phyloP scores from a whole-genome alignment of 2,113 vertebrate species.

The Brachirus orientalis region DNA sequence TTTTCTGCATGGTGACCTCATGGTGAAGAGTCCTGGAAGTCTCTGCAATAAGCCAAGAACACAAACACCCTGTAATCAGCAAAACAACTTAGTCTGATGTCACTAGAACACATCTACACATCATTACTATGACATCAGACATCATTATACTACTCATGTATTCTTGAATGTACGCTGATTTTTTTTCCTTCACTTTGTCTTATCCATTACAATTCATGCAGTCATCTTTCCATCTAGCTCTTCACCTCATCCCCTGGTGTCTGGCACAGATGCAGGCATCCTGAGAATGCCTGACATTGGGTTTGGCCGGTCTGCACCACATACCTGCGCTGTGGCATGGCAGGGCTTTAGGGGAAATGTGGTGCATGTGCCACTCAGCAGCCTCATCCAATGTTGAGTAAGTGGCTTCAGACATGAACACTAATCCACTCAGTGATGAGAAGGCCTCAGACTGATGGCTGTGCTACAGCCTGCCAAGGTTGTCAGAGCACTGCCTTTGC shows the following conservation, averaged over 20 bases:
- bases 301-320: conserved; percentile 61
- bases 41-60: too few relatives aligned
- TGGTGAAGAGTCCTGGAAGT: too few relatives aligned
- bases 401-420: conserved; percentile 77
- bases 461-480: conserved; percentile 65
- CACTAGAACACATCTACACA: too few relatives aligned
- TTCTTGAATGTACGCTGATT: neutral
- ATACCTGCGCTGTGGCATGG: conserved; percentile 74
- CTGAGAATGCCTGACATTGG: conserved; percentile 76
- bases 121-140: too few relatives aligned
- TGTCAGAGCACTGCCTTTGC: conserved; percentile 26
- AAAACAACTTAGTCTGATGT: neutral
- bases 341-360: conserved; percentile 63
- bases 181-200: conserved; percentile 10
- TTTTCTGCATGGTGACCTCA: too few relatives aligned
- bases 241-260: conserved; percentile 55
- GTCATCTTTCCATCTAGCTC: conserved; percentile 34
- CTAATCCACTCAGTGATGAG: conserved; percentile 81
- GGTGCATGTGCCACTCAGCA: conserved; percentile 72
- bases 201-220: conserved; percentile 18
- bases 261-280: conserved; percentile 76
- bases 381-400: conserved; percentile 75
- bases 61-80: too few relatives aligned
- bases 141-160: neutral
- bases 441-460: conserved; percentile 67